phyloP scores from a whole-genome alignment of 2,888 invertebrate genomes.

The Artemia sinica region DNA sequence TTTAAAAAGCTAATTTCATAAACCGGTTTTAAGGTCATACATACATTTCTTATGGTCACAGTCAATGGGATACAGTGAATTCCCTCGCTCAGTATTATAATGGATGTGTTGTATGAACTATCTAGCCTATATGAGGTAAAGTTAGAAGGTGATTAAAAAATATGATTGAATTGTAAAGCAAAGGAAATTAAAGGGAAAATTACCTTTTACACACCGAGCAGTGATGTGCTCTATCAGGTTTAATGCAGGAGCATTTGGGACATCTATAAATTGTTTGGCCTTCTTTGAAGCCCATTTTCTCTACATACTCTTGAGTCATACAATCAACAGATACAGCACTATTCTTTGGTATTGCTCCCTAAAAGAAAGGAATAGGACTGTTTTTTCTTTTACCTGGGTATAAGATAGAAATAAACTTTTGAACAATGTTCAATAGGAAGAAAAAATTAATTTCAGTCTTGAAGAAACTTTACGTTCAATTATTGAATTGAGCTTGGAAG shows the following conservation, averaged over 20 bases:
- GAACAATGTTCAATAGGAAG: conserved; percentile 17
- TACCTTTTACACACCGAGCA: conserved; percentile 82
- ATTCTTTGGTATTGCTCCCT: conserved; percentile 87
- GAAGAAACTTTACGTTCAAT: too few species aligned
- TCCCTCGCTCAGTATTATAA: too few species aligned
- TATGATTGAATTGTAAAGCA: too few species aligned
- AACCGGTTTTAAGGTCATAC: too few species aligned
- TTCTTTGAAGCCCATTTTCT: conserved; percentile 75
- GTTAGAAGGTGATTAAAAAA: too few species aligned
- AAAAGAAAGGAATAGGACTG: conserved; percentile 24
- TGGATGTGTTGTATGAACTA: too few species aligned
- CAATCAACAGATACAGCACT: conserved; percentile 42
- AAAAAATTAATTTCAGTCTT: conserved; percentile 9
- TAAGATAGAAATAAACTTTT: conserved; percentile 10
- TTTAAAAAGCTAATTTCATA: too few species aligned
- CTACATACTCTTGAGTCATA: conserved; percentile 72
- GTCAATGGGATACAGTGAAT: too few species aligned
- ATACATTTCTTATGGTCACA: too few species aligned
- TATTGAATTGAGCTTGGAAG: too few species aligned
- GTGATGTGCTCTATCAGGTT: conserved; percentile 87
- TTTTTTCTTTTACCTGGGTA: too few species aligned
- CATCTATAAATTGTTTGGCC: conserved; percentile 89
- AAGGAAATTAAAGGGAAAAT: conserved; percentile 23
- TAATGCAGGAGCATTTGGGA: conserved; percentile 87
- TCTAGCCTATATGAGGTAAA: too few species aligned